Evolutionary conservation across 35 echinoderm and acorn worm genomes (phyloP).

Genomic region (Diadema setosum): DNA sequence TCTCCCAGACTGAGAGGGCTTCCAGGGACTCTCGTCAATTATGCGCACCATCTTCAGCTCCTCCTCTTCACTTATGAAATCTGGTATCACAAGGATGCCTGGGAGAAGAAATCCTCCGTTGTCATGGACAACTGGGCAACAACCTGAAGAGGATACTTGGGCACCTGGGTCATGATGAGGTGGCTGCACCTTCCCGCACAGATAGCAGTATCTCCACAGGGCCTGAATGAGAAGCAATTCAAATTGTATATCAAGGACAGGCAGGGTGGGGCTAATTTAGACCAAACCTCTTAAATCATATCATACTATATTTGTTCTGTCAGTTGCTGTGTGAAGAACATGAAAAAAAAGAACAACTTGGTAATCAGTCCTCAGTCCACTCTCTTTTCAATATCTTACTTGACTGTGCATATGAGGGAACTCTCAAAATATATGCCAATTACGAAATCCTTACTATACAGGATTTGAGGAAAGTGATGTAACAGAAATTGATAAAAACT

Average conservation of each 20-base stretch:
- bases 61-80: conserved; percentile 64
- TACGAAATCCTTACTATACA: too few species aligned
- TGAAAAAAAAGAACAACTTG: too few species aligned
- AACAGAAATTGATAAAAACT: too few species aligned
- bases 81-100: conserved; percentile 55
- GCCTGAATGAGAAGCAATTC: neutral
- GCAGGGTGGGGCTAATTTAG: neutral
- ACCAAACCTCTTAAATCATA: neutral
- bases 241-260: neutral
- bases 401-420: too few species aligned
- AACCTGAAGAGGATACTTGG: too few species aligned
- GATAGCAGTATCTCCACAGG: conserved; percentile 23
- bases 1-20: conserved; percentile 88
- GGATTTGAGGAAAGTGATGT: too few species aligned
- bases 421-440: too few species aligned
- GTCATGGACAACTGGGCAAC: neutral
- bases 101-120: conserved; percentile 31
- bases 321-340: neutral
- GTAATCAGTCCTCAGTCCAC: too few species aligned
- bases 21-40: conserved; percentile 76
- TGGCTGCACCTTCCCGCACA: neutral
- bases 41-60: conserved; percentile 33
- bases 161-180: neutral
- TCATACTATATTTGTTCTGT: neutral
- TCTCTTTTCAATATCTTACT: too few species aligned